Evolutionary conservation across 1,140 invertebrate species (phyloP).

Genomic region (Leptopilina boulardi): DNA sequence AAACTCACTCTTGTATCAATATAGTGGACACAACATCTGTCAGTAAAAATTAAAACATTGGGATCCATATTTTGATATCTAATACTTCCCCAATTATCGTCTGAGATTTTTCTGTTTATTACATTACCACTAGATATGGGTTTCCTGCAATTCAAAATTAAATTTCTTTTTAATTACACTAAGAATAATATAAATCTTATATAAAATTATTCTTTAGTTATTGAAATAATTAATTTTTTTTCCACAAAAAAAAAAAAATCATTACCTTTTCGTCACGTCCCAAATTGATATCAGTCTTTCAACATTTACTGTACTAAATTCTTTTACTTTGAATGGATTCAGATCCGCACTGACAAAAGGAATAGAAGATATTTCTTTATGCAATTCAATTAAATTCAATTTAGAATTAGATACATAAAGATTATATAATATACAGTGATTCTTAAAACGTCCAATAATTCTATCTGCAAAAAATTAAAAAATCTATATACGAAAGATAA

Average conservation of each 20-base stretch:
- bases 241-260: background rate
- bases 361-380: constrained; percentile 42
- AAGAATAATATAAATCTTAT: constrained; percentile 4
- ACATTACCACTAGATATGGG: constrained; percentile 46
- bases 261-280: constrained; percentile 64
- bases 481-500: background rate
- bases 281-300: constrained; percentile 61
- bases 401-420: constrained; percentile 39
- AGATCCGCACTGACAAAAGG: constrained; percentile 60
- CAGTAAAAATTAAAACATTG: constrained; percentile 62
- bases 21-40: constrained; percentile 70
- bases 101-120: constrained; percentile 42
- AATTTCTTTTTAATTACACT: too few relatives aligned
- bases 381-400: constrained; percentile 46
- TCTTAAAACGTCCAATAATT: constrained; percentile 62
- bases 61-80: constrained; percentile 61
- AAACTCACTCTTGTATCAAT: constrained; percentile 65
- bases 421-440: constrained; percentile 52
- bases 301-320: constrained; percentile 62
- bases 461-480: constrained; percentile 46
- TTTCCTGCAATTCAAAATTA: constrained; percentile 50
- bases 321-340: constrained; percentile 51
- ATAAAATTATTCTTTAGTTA: background rate
- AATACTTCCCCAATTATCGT: constrained; percentile 67
- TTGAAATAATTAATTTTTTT: too few relatives aligned